Percentiles rank a stretch among this genome's conserved stretches.
Evolutionary conservation across 2,888 invertebrate species (phyloP).

Genomic region (Amphipoea oculea): DNA sequence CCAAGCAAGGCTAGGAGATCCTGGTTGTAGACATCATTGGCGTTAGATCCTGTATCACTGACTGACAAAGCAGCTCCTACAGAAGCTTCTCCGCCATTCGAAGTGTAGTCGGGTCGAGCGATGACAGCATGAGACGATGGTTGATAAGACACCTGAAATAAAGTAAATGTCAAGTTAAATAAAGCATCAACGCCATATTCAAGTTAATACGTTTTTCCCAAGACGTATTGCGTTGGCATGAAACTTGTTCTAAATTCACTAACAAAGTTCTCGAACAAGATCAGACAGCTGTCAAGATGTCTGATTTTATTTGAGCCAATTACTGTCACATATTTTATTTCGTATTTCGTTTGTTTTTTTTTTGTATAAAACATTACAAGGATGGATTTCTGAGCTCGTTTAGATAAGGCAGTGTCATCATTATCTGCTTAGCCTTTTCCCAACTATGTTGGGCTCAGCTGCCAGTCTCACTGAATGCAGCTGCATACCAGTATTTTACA

Average conservation of each 20-base stretch:
- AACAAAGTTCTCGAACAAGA: no score
- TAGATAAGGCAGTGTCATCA: not conserved
- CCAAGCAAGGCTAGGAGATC: slow-evolving; percentile 82
- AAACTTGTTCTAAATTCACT: not conserved
- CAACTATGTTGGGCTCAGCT: no score
- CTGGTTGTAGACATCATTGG: slow-evolving; percentile 77
- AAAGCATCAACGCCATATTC: not conserved
- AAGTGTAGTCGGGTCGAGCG: slow-evolving; percentile 83
- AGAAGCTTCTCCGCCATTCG: slow-evolving; percentile 87
- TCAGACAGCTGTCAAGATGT: slow-evolving; percentile 22
- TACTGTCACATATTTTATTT: slow-evolving; percentile 15
- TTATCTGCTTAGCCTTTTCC: not conserved
- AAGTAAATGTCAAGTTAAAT: not conserved
- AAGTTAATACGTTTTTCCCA: slow-evolving; percentile 8
- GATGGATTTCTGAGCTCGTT: not conserved
- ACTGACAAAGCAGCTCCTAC: slow-evolving; percentile 87
- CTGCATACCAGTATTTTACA: no score
- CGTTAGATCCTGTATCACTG: slow-evolving; percentile 80
- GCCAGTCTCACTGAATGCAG: no score
- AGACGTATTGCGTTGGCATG: slow-evolving; percentile 1
- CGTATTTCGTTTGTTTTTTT: slow-evolving; percentile 37
- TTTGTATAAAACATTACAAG: not conserved
- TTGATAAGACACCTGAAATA: slow-evolving; percentile 80
- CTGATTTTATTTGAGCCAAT: slow-evolving; percentile 33
- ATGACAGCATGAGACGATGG: slow-evolving; percentile 86